phyloP scores from a whole-genome alignment of 2,888 invertebrate species.

The Micoletzkya japonica region DNA sequence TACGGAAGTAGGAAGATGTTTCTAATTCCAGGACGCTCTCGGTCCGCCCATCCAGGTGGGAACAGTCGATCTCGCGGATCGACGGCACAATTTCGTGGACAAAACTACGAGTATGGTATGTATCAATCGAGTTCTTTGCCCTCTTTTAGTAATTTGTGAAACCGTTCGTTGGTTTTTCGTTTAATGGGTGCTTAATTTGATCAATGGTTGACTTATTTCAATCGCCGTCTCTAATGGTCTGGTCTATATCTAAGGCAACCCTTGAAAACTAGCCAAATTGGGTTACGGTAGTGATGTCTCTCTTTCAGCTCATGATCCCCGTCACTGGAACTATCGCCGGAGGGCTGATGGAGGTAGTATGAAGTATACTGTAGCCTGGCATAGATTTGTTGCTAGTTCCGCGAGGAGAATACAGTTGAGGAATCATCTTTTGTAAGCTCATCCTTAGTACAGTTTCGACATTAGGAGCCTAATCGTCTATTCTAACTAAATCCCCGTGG shows the following conservation, averaged over 20 bases:
- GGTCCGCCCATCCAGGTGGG: constrained; percentile 59
- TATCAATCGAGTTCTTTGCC: no score
- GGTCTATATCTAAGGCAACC: neutral
- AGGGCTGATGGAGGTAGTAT: constrained; percentile 55
- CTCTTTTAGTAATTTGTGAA: no score
- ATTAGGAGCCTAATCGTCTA: no score
- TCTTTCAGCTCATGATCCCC: constrained; percentile 53
- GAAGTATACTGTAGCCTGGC: no score
- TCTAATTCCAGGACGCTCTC: constrained; percentile 37
- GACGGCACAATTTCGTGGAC: constrained; percentile 54
- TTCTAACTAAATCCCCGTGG: no score
- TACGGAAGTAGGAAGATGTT: neutral
- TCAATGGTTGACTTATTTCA: neutral
- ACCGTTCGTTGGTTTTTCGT: neutral
- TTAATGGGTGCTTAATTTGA: constrained; percentile 1
- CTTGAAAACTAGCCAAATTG: no score
- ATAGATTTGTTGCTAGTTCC: neutral
- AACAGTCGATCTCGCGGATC: constrained; percentile 54
- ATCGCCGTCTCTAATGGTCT: neutral
- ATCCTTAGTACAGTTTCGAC: no score
- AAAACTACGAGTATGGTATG: constrained; percentile 49
- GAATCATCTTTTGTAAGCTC: no score
- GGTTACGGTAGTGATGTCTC: neutral
- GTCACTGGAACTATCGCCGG: constrained; percentile 51
- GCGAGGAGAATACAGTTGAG: no score